phyloP scores from a whole-genome alignment of 2,888 invertebrate genomes.

The Frankliniella intonsa region DNA sequence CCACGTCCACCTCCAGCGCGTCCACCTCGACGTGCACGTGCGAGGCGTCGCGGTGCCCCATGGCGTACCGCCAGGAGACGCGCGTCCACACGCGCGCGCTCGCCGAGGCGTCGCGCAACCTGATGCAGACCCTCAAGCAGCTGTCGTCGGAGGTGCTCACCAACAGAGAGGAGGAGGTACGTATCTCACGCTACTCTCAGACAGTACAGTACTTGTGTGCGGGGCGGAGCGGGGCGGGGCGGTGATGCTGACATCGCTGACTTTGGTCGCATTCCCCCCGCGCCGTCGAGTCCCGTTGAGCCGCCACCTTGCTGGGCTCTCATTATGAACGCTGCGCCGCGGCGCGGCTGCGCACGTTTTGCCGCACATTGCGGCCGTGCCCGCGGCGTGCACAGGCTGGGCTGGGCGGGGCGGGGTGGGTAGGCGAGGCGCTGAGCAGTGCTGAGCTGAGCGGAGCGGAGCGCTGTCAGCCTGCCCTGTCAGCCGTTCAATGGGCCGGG shows the following conservation, averaged over 20 bases:
- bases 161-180: constrained; percentile 40
- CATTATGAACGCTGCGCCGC: background rate
- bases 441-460: no score
- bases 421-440: no score
- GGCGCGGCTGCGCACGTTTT: no score
- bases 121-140: constrained; percentile 85
- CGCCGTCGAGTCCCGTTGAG: background rate
- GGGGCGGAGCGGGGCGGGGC: background rate
- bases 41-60: constrained; percentile 28
- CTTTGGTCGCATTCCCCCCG: background rate
- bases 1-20: constrained; percentile 33
- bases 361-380: no score
- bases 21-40: constrained; percentile 36
- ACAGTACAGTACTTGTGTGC: background rate
- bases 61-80: constrained; percentile 2
- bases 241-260: background rate
- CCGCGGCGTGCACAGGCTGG: no score
- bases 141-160: constrained; percentile 85
- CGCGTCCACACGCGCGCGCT: constrained; percentile 65
- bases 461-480: no score
- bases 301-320: background rate
- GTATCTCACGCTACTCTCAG: background rate
- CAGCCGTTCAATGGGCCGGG: no score
- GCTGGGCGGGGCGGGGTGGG: no score
- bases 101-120: constrained; percentile 84